These are phyloP conservation scores for Diadromus collaris DNA, from an alignment of 2,888 invertebrate genomes.

Conservation along the genomic window DNA sequence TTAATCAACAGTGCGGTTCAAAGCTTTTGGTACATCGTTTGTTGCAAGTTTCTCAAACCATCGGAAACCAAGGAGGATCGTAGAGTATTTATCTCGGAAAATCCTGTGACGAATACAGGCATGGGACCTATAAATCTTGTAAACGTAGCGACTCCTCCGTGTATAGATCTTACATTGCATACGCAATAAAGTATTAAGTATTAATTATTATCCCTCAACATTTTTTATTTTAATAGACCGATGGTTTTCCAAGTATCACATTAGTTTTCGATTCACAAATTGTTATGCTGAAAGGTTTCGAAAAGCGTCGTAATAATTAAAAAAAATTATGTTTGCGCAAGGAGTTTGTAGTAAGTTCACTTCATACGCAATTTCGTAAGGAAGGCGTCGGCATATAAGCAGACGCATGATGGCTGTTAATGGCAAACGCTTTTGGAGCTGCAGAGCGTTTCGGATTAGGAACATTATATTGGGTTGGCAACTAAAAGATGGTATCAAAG, in stretches of 20 bases:
- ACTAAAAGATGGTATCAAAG: too few relatives aligned
- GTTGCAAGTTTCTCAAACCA: constrained; percentile 68
- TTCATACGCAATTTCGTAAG: too few relatives aligned
- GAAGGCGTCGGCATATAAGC: too few relatives aligned
- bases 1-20: constrained; percentile 74
- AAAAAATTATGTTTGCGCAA: too few relatives aligned
- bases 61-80: constrained; percentile 57
- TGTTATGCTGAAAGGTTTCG: too few relatives aligned
- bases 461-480: too few relatives aligned
- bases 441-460: too few relatives aligned
- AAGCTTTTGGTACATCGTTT: constrained; percentile 72
- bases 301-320: too few relatives aligned
- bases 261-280: neutral
- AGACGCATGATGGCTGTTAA: too few relatives aligned
- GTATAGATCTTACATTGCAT: constrained; percentile 67
- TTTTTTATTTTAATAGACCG: neutral
- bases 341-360: too few relatives aligned
- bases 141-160: constrained; percentile 66
- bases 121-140: constrained; percentile 67
- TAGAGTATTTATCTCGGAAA: constrained; percentile 32
- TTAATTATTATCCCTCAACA: neutral
- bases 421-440: too few relatives aligned
- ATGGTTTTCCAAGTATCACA: neutral
- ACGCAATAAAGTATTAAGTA: constrained; percentile 61
- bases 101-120: constrained; percentile 19